Evolutionary conservation across 2,888 invertebrate species (phyloP).

Genomic region (Cloeon dipterum): DNA sequence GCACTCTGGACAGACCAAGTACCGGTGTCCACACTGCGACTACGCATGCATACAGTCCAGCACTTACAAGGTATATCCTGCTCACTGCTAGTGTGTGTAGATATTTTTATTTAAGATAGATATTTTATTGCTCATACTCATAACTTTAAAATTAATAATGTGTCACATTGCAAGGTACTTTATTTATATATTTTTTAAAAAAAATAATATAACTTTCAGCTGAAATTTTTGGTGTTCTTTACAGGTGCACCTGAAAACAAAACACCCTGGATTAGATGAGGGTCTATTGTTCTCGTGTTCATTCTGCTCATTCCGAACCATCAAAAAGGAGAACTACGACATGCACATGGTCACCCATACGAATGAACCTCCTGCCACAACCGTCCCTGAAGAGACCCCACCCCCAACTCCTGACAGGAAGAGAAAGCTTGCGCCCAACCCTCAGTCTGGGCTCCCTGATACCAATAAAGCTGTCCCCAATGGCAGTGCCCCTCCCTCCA

Average conservation of each 20-base stretch:
- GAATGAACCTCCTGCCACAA: constrained; percentile 2
- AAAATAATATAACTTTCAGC: too few species aligned
- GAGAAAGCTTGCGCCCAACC: background rate
- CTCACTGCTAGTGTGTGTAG: too few species aligned
- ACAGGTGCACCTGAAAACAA: constrained; percentile 51
- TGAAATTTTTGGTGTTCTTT: too few species aligned
- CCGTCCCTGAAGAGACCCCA: background rate
- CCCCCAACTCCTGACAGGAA: background rate
- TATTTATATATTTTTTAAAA: too few species aligned
- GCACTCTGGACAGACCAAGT: constrained; percentile 50
- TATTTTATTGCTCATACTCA: too few species aligned
- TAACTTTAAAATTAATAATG: too few species aligned
- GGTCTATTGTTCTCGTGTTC: constrained; percentile 35
- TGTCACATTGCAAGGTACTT: too few species aligned
- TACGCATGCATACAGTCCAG: constrained; percentile 64
- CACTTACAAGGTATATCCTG: constrained; percentile 49
- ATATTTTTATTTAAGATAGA: too few species aligned
- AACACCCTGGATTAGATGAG: constrained; percentile 44
- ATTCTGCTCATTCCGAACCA: constrained; percentile 34
- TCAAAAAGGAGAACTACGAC: constrained; percentile 35
- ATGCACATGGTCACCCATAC: constrained; percentile 21
- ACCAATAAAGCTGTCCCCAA: too few species aligned
- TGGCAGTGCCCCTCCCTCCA: too few species aligned
- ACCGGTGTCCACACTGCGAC: constrained; percentile 54
- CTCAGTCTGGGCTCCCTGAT: background rate